Evolutionary conservation across 2,888 invertebrate species (phyloP), one percentile per base, ranked within the genome.

Genomic region (Orthosia cruda): DNA sequence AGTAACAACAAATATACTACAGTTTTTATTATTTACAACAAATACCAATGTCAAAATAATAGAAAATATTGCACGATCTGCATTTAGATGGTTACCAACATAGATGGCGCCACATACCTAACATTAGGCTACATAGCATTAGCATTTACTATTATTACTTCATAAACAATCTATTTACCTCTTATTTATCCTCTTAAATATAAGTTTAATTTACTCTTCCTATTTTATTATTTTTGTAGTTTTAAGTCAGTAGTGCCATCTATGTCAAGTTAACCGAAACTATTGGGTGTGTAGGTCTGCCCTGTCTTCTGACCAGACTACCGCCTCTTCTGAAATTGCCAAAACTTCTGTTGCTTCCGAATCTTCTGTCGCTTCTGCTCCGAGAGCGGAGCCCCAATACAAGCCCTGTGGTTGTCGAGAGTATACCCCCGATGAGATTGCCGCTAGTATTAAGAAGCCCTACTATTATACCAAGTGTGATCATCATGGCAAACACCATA

Each of bases 391-490:
- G 81, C 81, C 78, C 54, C 80, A 13, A 11, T 64, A 49, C 26
- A 40, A 70, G 26, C 58, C 81, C n/a, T 92, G 93, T 73, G 88
- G 81, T 32, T 91, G 92, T 73, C 79, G 72, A 50, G 86, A 81
- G 23, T 84, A 84, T 50, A 77, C 84, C 13, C 71, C 91, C 11
- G 89, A 74, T 11, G 88, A 91, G 61, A 75, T 89, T n/a, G 89
- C 89, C 64, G 88, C 87, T 49, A 71, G 87, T 9, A 91, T 92
- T 72, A 83, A 89, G 69, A 92, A 91, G 83, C 93, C 92, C 20
- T 93, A 92, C 75, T 93, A 91, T 78, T 92, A 89, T 73, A 77
- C 74, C 20, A 89, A 90, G 66, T 91, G 90, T 59, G 71, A 86
- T 2, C 87, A 90, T 71, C 12, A 76, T 15, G 13, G 18, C 40